These are phyloP conservation scores for Girardinus metallicus DNA, from an alignment of 2,797 vertebrate species.

Conservation along the genomic window DNA sequence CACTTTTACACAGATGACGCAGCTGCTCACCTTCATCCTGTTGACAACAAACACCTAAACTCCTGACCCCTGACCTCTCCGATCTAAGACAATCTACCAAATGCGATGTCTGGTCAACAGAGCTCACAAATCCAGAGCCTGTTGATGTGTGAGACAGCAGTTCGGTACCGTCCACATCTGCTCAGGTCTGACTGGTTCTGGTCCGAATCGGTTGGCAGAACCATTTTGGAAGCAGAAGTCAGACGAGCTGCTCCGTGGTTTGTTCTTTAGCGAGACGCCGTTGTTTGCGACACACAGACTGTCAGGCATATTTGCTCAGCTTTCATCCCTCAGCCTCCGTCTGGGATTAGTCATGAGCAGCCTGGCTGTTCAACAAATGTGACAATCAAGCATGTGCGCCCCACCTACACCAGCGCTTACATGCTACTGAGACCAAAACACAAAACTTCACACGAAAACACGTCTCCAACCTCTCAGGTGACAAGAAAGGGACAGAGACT, in stretches of 20 bases:
- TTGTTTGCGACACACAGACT: conserved; percentile 45
- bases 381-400: conserved; percentile 15
- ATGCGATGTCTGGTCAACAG: background rate
- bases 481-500: background rate
- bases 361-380: conserved; percentile 28
- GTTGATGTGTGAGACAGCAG: no score
- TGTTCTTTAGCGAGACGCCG: conserved; percentile 35
- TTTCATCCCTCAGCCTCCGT: conserved; percentile 34
- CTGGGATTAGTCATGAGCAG: conserved; percentile 46
- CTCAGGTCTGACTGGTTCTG: background rate
- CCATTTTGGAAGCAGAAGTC: conserved; percentile 6
- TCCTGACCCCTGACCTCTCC: background rate
- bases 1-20: no score
- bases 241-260: conserved; percentile 23
- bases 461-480: background rate
- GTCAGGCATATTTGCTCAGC: conserved; percentile 46
- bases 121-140: no score
- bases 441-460: background rate
- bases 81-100: background rate
- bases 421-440: background rate
- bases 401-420: background rate
- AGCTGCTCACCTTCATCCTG: no score
- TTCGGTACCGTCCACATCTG: background rate
- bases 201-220: background rate
- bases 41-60: no score